These are phyloP conservation scores for Drosophila pseudoobscura DNA, from an alignment of 1,140 invertebrate species.

Conservation along the genomic window DNA sequence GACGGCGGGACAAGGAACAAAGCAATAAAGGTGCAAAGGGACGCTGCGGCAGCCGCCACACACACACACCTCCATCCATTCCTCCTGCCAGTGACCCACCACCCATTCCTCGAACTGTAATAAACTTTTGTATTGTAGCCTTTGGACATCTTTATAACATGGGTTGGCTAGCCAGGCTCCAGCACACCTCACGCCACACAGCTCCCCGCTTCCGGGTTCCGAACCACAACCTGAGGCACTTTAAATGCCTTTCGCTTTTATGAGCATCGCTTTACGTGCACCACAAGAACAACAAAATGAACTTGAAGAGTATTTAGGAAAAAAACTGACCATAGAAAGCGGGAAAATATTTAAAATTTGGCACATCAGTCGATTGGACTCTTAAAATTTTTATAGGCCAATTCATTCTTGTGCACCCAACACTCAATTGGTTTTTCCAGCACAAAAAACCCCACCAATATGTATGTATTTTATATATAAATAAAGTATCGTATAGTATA, in stretches of 20 bases:
- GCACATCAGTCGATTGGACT: slow-evolving; percentile 26
- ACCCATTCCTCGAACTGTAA: slow-evolving; percentile 20
- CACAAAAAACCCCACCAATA: slow-evolving; percentile 18
- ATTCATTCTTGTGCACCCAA: slow-evolving; percentile 34
- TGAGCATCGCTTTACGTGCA: slow-evolving; percentile 21
- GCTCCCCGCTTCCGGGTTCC: neutral
- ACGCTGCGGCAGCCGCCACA: neutral
- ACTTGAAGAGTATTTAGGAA: slow-evolving; percentile 33
- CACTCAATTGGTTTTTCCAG: slow-evolving; percentile 50
- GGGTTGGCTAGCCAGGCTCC: slow-evolving; percentile 50
- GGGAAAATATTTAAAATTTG: slow-evolving; percentile 22
- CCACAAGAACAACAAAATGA: slow-evolving; percentile 20
- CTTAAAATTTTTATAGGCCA: slow-evolving; percentile 46
- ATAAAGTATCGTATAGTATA: no score
- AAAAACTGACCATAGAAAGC: neutral
- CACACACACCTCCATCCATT: neutral
- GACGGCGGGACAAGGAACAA: slow-evolving; percentile 3
- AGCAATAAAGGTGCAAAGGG: slow-evolving; percentile 43
- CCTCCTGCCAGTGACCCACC: neutral
- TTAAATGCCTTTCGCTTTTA: slow-evolving; percentile 59
- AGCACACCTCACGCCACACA: neutral
- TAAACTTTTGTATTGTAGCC: slow-evolving; percentile 72
- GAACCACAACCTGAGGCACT: slow-evolving; percentile 15
- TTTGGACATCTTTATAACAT: slow-evolving; percentile 70
- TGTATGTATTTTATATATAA: neutral